Conservation (phyloP, 2,888 invertebrate genomes). For the Agriopis aurantiaria region DNA sequence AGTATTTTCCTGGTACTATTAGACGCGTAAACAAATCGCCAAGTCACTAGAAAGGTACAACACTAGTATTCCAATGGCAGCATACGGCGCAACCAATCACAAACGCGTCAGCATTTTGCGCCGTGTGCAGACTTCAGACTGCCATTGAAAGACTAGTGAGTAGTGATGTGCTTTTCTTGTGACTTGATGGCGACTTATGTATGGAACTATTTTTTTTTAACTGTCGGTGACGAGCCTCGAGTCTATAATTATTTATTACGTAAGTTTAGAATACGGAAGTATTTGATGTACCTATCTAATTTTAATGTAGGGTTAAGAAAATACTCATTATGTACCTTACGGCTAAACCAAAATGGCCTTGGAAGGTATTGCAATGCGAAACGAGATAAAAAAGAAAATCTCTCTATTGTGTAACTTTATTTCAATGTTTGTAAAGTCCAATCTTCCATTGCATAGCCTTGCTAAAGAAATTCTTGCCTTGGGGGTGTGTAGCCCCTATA, state of each 20-base stretch:
- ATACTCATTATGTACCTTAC: conserved; percentile 27
- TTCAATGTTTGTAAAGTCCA: not conserved
- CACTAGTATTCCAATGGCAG: too few relatives aligned
- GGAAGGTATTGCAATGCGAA: not conserved
- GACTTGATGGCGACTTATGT: too few relatives aligned
- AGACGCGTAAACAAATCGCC: too few relatives aligned
- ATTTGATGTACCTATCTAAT: conserved; percentile 30
- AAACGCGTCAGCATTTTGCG: too few relatives aligned
- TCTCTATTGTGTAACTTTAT: not conserved
- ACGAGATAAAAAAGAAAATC: not conserved
- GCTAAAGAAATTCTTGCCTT: conserved; percentile 1
- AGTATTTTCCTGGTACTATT: too few relatives aligned
- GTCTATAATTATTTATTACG: conserved; percentile 6
- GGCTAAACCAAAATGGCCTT: not conserved
- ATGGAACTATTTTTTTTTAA: too few relatives aligned
- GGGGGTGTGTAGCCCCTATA: not conserved
- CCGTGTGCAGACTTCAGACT: too few relatives aligned
- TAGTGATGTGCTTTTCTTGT: too few relatives aligned
- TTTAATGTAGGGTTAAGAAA: conserved; percentile 18
- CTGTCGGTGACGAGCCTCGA: too few relatives aligned
- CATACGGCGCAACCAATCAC: too few relatives aligned
- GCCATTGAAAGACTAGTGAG: too few relatives aligned
- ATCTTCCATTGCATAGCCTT: not conserved
- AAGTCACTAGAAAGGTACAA: too few relatives aligned
- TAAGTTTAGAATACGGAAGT: conserved; percentile 20